phyloP scores from a whole-genome alignment of 2,113 vertebrate species.

The Gavia stellata region DNA sequence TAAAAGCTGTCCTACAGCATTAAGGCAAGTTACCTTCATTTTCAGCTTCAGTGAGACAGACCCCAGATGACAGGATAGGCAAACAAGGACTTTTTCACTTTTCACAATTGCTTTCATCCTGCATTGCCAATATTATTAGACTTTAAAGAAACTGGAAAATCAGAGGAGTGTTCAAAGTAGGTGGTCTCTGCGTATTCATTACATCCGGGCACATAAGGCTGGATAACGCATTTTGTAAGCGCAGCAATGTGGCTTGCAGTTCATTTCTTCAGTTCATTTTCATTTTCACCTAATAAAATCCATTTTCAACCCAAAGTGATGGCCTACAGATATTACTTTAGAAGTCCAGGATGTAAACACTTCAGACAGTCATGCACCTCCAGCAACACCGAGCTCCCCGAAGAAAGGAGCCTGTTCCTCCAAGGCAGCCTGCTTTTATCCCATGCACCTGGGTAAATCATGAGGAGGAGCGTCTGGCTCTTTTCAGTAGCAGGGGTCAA shows the following conservation, averaged over 20 bases:
- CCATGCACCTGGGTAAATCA: conserved; percentile 1
- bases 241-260: conserved; percentile 27
- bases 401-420: conserved; percentile 8
- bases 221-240: conserved; percentile 5
- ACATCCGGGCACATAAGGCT: conserved; percentile 22
- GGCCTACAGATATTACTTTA: conserved; percentile 55
- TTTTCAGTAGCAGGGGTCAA: conserved; percentile 58
- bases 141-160: conserved; percentile 51
- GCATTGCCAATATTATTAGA: conserved; percentile 48
- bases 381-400: not conserved
- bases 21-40: conserved; percentile 49
- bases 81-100: conserved; percentile 57
- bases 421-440: conserved; percentile 23
- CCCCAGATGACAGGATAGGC: conserved; percentile 55
- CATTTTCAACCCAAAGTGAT: conserved; percentile 58
- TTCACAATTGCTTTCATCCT: conserved; percentile 63
- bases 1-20: conserved; percentile 62
- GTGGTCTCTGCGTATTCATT: conserved; percentile 2
- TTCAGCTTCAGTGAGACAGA: conserved; percentile 54
- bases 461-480: conserved; percentile 26
- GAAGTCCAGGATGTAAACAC: conserved; percentile 49
- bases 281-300: conserved; percentile 68
- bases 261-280: conserved; percentile 61
- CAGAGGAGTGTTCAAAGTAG: conserved; percentile 55
- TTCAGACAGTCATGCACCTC: conserved; percentile 6